These are phyloP conservation scores for Mixornis gularis DNA, from an alignment of 2,113 vertebrate genomes.

Conservation along the genomic window DNA sequence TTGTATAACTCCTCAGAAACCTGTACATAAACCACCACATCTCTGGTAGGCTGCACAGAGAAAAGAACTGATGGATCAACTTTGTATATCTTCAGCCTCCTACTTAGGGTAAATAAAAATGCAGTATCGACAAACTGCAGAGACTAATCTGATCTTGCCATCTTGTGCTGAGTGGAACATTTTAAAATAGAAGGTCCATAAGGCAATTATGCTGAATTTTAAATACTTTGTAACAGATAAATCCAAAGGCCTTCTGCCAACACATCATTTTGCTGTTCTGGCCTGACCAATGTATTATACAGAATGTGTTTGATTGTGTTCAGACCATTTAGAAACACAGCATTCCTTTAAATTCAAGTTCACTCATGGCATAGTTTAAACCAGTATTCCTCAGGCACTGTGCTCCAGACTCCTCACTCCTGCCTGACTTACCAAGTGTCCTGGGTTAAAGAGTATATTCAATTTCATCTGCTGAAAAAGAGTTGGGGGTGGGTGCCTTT, in stretches of 20 bases:
- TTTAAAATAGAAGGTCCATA: slow-evolving; percentile 59
- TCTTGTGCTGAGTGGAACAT: slow-evolving; percentile 51
- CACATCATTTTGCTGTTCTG: slow-evolving; percentile 5
- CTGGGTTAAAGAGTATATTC: too few species aligned
- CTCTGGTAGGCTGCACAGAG: not conserved
- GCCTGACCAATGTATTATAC: not conserved
- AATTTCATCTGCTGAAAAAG: too few species aligned
- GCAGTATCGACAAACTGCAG: slow-evolving; percentile 37
- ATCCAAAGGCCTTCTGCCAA: slow-evolving; percentile 22
- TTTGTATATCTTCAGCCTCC: slow-evolving; percentile 8
- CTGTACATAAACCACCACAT: not conserved
- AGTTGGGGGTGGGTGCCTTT: too few species aligned
- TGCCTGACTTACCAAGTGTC: not conserved
- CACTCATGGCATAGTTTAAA: not conserved
- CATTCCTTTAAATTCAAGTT: slow-evolving; percentile 26
- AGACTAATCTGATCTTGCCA: slow-evolving; percentile 45
- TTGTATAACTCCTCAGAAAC: not conserved
- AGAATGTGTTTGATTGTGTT: slow-evolving; percentile 2
- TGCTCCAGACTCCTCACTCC: slow-evolving; percentile 19
- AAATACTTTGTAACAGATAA: slow-evolving; percentile 47
- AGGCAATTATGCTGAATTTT: slow-evolving; percentile 62
- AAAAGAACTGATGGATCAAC: slow-evolving; percentile 7
- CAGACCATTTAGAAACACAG: not conserved
- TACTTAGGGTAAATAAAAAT: slow-evolving; percentile 55
- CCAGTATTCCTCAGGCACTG: not conserved